These are phyloP conservation scores for Myrmecobius fasciatus DNA, from an alignment of 2,113 vertebrate genomes.

Conservation along the genomic window DNA sequence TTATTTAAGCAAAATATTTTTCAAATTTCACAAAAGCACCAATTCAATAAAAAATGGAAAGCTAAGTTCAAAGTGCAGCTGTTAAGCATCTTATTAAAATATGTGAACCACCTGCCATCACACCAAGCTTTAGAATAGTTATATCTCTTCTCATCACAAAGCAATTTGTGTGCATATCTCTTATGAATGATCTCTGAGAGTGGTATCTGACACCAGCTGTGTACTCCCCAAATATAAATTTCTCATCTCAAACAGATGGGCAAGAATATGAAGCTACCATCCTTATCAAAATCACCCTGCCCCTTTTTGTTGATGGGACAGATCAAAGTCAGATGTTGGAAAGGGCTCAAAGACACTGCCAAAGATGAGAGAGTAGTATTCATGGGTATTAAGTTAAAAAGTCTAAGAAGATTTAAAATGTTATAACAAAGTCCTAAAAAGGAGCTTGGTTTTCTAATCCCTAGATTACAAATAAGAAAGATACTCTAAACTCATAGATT, in stretches of 20 bases:
- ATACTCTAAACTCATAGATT: not conserved
- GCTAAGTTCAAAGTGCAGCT: constrained; percentile 10
- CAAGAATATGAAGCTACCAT: constrained; percentile 16
- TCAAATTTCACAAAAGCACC: constrained; percentile 42
- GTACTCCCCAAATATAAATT: constrained; percentile 26
- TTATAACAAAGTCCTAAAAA: not conserved
- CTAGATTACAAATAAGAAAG: not conserved
- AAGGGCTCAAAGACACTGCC: constrained; percentile 30
- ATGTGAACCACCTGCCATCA: not conserved
- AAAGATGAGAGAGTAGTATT: constrained; percentile 49
- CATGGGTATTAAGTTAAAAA: not conserved
- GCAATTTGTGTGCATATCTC: constrained; percentile 22
- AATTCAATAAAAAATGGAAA: constrained; percentile 32
- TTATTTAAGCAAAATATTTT: not conserved
- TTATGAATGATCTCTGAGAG: not conserved
- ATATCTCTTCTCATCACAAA: constrained; percentile 16
- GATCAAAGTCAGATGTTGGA: constrained; percentile 22
- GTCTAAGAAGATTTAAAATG: not conserved
- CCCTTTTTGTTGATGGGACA: constrained; percentile 31
- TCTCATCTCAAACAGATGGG: constrained; percentile 45
- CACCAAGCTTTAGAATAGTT: not conserved
- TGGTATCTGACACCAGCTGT: not conserved
- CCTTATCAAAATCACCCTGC: constrained; percentile 26
- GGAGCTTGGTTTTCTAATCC: not conserved
- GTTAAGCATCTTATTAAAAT: constrained; percentile 40